Base-by-base conservation (phyloP, 1,140 invertebrate species). In the Drosophila arawakana region DNA sequence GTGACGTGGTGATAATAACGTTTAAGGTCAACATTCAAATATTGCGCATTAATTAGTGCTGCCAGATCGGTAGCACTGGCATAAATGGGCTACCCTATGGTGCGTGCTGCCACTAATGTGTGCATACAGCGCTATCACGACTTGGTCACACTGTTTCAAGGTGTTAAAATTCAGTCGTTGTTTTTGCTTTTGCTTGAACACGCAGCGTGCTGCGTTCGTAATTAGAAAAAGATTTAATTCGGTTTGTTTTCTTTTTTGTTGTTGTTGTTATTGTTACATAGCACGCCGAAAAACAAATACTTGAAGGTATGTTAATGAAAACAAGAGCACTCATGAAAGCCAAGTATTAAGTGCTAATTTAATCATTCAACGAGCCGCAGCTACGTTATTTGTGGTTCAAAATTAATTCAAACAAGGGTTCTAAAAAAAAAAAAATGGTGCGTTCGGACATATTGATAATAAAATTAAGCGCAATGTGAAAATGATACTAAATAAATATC, bases 391-490 rank as follows among this genome's bases (percentile, higher is more conserved):
- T 66, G 34, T 60, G 30, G 21, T 35, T 55, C 69, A 43, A 66
- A 43, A 58, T 52, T 66, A 44, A 44, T 13, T 39, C 59, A 57
- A 72, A 50, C 52, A n/a, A 57, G 35, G 21, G 9, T 46, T 73
- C 60, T 44, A 68, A 52, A 66, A 41, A 46, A n/a, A n/a, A 59
- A 44, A 18, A 52, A 54, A 9, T 47, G 57, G 41, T 52, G 39
- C 46, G 49, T 61, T 39, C 30, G 58, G 9, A 39, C 18, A 54
- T 37, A 59, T 49, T 73, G 71, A 73, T 61, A 73, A 73, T 61
- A 73, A 73, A 69, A 73, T 55, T 73, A 60, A 73, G 71, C 71
- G 71, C 63, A 73, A 68, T 61, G 65, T 73, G 71, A 68, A 74
- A 74, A 62, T 57, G 58, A 50, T 70, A 62, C 72, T 74, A 74